Base-by-base conservation (phyloP, 2,113 vertebrate species). In the Vidua macroura region DNA sequence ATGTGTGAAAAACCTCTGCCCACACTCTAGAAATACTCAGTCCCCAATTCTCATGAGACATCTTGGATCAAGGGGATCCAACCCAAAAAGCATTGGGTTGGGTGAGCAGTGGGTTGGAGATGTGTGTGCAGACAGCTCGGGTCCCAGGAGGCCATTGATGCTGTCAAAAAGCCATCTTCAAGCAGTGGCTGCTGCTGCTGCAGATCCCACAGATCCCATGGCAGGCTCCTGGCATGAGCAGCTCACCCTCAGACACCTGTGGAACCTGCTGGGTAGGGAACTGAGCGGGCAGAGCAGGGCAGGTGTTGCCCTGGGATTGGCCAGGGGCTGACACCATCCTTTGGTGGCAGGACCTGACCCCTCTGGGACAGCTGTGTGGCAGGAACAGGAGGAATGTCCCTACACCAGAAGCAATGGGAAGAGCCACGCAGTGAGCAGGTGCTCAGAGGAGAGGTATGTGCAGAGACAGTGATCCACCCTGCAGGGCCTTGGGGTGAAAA, bases 261-360 rank as follows among this genome's bases (percentile, higher is more conserved):
- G 19, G 49, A 30, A 23, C 21, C 52, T 25, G 27, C 48, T 0
- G 10, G 52, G n/a, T 7, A 37, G 48, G 51, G 21, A 46, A 5
- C 15, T 5, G 63, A 52, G 44, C 0, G 0, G 62, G 16, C 8
- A 44, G 49, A 64, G 27, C 1, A 1, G 31, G 15, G 7, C 1
- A 13, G 24, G 16, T 9, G 13, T 3, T 72, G 46, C 4, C 27
- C 18, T 37, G 60, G 35, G 35, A 41, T 14, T 3, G 15, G 5
- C 19, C 8, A 1, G 30, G 13, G 30, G 15, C 27, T 25, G 23
- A 58, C 22, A 22, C 21, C 43, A 13, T 25, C 30, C 59, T 22
- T 23, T 15, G 62, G 28, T 37, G 52, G 22, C 62, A 43, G 21
- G n/a, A 16, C 14, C 37, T n/a, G 74, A 20, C 21, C 25, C 25